Conservation (phyloP, 2,797 vertebrate species). For the Anisognathus igniventris region DNA sequence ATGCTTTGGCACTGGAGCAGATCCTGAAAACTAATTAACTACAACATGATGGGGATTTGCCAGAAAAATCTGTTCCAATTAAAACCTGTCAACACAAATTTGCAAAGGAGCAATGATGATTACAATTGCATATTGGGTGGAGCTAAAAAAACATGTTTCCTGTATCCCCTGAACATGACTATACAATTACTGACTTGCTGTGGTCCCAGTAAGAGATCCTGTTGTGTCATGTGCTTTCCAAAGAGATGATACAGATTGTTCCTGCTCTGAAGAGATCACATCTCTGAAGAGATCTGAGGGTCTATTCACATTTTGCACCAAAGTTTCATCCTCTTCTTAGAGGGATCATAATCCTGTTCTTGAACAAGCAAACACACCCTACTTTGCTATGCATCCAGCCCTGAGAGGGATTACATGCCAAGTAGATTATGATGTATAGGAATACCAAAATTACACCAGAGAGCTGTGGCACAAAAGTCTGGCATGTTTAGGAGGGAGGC, state of each 20-base stretch:
- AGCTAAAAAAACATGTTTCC: background rate
- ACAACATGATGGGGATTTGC: background rate
- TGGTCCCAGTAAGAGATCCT: background rate
- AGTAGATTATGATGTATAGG: background rate
- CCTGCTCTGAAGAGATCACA: background rate
- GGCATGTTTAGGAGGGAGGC: background rate
- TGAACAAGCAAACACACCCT: background rate
- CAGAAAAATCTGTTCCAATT: conserved; percentile 1
- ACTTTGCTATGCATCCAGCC: background rate
- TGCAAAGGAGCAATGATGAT: background rate
- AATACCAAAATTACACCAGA: background rate
- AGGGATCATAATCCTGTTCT: background rate
- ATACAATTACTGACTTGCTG: background rate
- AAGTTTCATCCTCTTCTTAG: background rate
- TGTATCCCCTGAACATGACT: background rate
- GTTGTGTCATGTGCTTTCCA: background rate
- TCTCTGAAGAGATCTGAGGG: background rate
- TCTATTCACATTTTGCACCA: background rate
- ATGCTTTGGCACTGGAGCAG: background rate
- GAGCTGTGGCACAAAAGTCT: background rate
- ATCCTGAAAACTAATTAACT: background rate
- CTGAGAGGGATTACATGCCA: background rate
- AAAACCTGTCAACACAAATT: background rate
- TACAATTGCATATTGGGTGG: background rate
- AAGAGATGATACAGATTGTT: background rate